Conservation (phyloP, 2,797 vertebrate genomes). For the Orientallactaga sibirica region DNA sequence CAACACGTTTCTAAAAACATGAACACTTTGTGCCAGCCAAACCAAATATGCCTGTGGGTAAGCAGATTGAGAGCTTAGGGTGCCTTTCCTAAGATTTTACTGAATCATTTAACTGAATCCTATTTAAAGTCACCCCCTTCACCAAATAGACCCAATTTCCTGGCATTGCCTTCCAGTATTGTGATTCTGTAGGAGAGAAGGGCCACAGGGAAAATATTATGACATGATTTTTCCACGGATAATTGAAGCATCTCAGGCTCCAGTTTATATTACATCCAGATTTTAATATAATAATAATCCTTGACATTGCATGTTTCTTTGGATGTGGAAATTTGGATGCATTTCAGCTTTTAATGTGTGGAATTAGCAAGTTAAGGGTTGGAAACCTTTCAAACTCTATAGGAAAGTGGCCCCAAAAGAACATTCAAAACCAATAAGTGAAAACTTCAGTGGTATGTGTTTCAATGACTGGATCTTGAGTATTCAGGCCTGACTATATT, state of each 20-base stretch:
- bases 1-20: background rate
- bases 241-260: conserved; percentile 33
- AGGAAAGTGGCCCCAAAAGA: conserved; percentile 61
- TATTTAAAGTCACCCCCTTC: conserved; percentile 20
- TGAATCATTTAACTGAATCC: conserved; percentile 7
- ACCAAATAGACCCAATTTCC: conserved; percentile 2
- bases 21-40: conserved; percentile 1
- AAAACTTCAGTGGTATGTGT: conserved; percentile 40
- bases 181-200: background rate
- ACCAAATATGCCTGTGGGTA: background rate
- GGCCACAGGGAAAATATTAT: conserved; percentile 32
- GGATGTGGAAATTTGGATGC: conserved; percentile 62
- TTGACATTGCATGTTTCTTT: conserved; percentile 46
- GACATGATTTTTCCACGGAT: conserved; percentile 13
- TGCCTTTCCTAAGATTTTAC: background rate
- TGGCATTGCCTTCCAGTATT: conserved; percentile 26
- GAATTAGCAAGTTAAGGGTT: conserved; percentile 58
- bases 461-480: conserved; percentile 47
- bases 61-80: background rate
- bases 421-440: conserved; percentile 58
- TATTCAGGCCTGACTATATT: conserved; percentile 65
- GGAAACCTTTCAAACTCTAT: conserved; percentile 47
- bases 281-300: conserved; percentile 65
- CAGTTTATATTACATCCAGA: background rate
- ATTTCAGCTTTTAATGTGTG: conserved; percentile 65